Percentiles rank a stretch among this genome's conserved stretches.
Conservation (phyloP, 2,797 vertebrate species). For the Sarcoramphus papa region DNA sequence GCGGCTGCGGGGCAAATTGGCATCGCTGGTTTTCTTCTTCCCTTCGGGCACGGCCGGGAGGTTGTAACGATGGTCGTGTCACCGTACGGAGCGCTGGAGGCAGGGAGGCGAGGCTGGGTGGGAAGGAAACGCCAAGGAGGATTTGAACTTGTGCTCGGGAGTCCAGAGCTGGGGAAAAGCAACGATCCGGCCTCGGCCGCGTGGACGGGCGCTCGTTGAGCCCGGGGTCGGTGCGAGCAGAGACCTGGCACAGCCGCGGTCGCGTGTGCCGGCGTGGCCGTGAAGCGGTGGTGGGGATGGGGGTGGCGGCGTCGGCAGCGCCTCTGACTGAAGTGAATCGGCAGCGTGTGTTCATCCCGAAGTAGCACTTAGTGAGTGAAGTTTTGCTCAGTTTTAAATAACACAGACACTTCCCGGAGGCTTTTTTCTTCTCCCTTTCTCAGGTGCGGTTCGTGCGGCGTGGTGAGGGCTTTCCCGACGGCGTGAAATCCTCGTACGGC, state of each 20-base stretch:
- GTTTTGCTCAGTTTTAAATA: conserved; percentile 13
- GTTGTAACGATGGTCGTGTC: not conserved
- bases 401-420: not conserved
- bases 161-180: not conserved
- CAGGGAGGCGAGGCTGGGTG: not conserved
- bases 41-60: accelerated
- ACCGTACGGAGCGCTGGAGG: not conserved
- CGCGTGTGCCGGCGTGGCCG: not conserved
- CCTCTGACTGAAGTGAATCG: not conserved
- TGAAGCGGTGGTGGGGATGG: not conserved
- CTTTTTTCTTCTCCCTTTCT: not conserved
- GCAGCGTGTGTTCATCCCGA: conserved; percentile 24
- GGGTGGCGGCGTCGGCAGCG: not conserved
- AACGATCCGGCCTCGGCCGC: accelerated
- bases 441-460: not conserved
- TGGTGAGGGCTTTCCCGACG: not conserved
- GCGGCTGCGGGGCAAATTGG: accelerated
- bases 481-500: not conserved
- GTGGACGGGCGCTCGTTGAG: not conserved
- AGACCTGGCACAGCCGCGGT: not conserved
- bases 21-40: not conserved
- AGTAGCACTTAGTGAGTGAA: conserved; percentile 61
- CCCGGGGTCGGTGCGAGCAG: not conserved
- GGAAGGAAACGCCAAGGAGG: not conserved
- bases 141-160: not conserved